Conservation (phyloP, 2,888 invertebrate species). For the Xestia c-nigrum region DNA sequence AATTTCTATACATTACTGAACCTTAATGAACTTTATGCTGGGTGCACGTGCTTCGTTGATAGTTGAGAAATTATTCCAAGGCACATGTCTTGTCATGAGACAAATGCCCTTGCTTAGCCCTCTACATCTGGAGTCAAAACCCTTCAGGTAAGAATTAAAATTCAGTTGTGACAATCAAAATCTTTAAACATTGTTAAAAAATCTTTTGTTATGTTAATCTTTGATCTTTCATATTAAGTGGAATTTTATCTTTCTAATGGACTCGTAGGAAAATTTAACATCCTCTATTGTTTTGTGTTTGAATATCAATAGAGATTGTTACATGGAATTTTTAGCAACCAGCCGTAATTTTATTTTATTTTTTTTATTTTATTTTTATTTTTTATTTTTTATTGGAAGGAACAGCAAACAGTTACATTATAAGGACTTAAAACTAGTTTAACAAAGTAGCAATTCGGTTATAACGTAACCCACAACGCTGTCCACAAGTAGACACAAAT, state of each 20-base stretch:
- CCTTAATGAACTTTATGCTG: constrained; percentile 38
- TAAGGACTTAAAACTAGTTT: too few relatives aligned
- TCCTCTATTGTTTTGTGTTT: neutral
- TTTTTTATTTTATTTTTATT: too few relatives aligned
- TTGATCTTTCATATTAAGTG: neutral
- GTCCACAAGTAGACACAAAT: too few relatives aligned
- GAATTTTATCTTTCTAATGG: neutral
- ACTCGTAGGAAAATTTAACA: neutral
- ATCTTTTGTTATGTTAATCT: constrained; percentile 1
- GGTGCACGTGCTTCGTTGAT: constrained; percentile 9
- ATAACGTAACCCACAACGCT: too few relatives aligned
- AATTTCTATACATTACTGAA: constrained; percentile 41
- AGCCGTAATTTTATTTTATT: too few relatives aligned
- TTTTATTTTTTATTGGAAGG: too few relatives aligned
- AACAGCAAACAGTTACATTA: too few relatives aligned
- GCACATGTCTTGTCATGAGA: constrained; percentile 34
- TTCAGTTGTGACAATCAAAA: neutral
- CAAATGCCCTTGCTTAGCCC: neutral
- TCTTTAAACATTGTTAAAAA: neutral
- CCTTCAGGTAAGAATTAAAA: neutral
- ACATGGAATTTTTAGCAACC: neutral
- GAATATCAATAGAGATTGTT: neutral
- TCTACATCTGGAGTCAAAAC: neutral
- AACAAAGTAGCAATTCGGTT: too few relatives aligned
- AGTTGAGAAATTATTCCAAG: neutral